Conservation (phyloP, 2,888 invertebrate species). For the Microlaimidae sp. region DNA sequence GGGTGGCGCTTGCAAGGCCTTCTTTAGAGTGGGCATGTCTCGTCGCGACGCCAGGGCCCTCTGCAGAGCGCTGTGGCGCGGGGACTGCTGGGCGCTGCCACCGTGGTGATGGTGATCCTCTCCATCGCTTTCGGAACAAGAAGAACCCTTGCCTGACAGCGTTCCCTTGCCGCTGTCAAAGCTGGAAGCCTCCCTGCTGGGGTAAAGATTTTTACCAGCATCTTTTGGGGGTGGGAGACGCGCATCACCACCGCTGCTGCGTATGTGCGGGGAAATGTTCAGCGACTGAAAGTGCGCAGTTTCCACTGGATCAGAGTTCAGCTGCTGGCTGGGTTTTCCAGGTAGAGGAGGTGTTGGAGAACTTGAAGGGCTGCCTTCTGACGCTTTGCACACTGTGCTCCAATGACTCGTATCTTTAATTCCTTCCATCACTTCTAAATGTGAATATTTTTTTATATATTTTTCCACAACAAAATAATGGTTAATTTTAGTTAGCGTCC, state of each 20-base stretch:
- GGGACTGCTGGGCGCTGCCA: constrained; percentile 20
- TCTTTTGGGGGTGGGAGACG: too few species aligned
- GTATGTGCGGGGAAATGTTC: background rate
- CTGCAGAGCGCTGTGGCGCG: constrained; percentile 41
- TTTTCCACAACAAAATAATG: too few species aligned
- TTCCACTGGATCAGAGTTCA: too few species aligned
- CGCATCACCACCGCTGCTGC: too few species aligned
- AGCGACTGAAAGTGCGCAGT: background rate
- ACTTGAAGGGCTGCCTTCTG: background rate
- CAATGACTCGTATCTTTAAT: too few species aligned
- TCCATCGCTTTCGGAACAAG: constrained; percentile 80
- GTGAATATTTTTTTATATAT: too few species aligned
- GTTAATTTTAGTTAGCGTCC: too few species aligned
- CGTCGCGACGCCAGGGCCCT: too few species aligned
- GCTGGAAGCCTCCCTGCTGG: constrained; percentile 1
- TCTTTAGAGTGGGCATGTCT: constrained; percentile 80
- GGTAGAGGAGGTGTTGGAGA: constrained; percentile 11
- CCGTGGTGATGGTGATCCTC: constrained; percentile 35
- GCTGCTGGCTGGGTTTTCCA: too few species aligned
- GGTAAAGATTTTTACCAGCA: background rate
- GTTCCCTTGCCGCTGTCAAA: constrained; percentile 12
- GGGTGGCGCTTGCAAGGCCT: constrained; percentile 77
- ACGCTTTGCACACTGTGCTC: constrained; percentile 5
- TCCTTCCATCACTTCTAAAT: too few species aligned
- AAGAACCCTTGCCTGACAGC: constrained; percentile 46